A percentile compares a stretch with the other conserved stretches of the same genome.
phyloP scores from a whole-genome alignment of 2,113 vertebrate genomes.

The Cynoglossus semilaevis region DNA sequence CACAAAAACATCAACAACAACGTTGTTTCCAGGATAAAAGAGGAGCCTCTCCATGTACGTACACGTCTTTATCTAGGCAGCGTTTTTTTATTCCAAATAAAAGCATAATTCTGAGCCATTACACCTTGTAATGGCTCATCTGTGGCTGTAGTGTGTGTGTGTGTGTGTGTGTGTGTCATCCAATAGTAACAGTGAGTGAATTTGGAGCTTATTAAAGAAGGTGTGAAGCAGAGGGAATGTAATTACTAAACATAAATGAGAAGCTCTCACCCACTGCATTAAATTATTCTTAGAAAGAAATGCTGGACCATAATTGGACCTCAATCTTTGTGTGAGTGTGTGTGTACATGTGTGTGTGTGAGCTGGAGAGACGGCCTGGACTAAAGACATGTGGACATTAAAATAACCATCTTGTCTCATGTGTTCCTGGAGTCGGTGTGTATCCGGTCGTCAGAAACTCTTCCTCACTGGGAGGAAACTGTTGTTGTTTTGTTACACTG shows the following conservation, averaged over 20 bases:
- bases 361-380: no score
- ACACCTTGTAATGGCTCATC: slow-evolving; percentile 53
- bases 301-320: slow-evolving; percentile 73
- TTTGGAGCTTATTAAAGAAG: slow-evolving; percentile 75
- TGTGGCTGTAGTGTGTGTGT: slow-evolving; percentile 29
- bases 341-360: slow-evolving; percentile 1
- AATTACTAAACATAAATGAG: slow-evolving; percentile 78
- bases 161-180: slow-evolving; percentile 49
- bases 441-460: no score
- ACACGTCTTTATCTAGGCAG: neutral
- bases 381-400: slow-evolving; percentile 1
- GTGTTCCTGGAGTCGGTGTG: no score
- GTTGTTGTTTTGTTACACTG: no score
- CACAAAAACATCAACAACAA: no score
- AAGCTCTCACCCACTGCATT: slow-evolving; percentile 74
- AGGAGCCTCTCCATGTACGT: no score
- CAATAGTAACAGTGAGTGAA: slow-evolving; percentile 67
- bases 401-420: slow-evolving; percentile 23
- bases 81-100: slow-evolving; percentile 21
- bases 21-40: no score
- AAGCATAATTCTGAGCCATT: slow-evolving; percentile 25
- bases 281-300: slow-evolving; percentile 73
- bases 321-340: slow-evolving; percentile 37
- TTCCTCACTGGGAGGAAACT: no score
- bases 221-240: slow-evolving; percentile 74